Conservation (phyloP, 1,140 invertebrate genomes). For the Bombus huntii region DNA sequence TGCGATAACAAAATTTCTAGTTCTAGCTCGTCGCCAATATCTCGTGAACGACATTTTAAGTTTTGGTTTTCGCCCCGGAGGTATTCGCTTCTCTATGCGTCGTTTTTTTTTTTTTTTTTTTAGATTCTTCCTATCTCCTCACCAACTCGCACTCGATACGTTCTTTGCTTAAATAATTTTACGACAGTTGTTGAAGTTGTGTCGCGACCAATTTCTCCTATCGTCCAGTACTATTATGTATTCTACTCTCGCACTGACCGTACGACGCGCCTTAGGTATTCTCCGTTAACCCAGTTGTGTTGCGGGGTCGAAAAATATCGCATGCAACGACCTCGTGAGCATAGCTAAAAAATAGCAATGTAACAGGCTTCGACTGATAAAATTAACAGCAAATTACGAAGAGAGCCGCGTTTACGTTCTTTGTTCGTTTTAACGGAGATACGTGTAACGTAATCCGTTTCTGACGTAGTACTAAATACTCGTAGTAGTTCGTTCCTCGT, state of each 20-base stretch:
- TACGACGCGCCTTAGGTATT: conserved; percentile 24
- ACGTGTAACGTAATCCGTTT: background rate
- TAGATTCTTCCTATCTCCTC: background rate
- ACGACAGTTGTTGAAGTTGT: background rate
- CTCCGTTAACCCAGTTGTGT: conserved; percentile 29
- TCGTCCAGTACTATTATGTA: conserved; percentile 23
- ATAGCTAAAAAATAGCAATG: background rate
- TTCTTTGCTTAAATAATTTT: background rate
- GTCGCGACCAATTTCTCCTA: conserved; percentile 10
- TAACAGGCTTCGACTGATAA: background rate
- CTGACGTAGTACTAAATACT: background rate
- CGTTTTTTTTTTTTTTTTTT: too few species aligned
- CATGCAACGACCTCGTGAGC: background rate
- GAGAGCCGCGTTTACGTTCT: background rate
- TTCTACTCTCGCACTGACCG: conserved; percentile 36
- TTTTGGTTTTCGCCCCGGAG: background rate
- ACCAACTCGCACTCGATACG: background rate
- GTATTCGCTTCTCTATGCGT: background rate
- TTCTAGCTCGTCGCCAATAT: background rate
- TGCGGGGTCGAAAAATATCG: background rate
- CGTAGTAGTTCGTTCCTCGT: background rate
- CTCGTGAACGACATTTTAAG: background rate
- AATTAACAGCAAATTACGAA: background rate
- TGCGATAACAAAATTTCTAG: background rate
- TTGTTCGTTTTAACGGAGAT: background rate